A percentile compares a stretch with the other conserved stretches of the same genome.
Conservation (phyloP, 2,113 vertebrate species). For the Chaetura pelagica region DNA sequence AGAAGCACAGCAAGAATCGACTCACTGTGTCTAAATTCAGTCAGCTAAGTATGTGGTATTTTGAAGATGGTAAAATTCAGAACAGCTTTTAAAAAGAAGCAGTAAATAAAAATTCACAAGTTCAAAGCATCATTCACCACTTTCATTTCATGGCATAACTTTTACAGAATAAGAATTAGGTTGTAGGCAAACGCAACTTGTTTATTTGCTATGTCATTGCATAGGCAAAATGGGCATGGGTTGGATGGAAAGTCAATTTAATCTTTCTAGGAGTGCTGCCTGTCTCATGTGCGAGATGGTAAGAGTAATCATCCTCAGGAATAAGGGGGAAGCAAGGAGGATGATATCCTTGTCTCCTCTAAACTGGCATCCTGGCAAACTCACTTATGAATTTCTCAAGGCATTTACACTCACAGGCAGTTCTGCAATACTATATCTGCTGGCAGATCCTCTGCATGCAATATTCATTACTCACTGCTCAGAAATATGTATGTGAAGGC, state of each 20-base stretch:
- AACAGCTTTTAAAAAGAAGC: background rate
- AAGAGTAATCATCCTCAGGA: background rate
- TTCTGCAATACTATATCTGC: background rate
- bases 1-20: conserved; percentile 73
- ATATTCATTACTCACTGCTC: conserved; percentile 10
- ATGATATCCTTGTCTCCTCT: background rate
- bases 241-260: background rate
- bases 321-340: background rate
- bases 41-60: conserved; percentile 85
- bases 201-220: background rate
- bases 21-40: conserved; percentile 85
- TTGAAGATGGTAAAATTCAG: background rate
- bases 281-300: background rate
- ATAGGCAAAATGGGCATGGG: background rate
- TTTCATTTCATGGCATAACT: background rate
- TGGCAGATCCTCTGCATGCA: background rate
- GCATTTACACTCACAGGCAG: background rate
- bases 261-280: background rate
- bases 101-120: background rate
- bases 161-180: background rate
- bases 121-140: background rate
- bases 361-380: background rate
- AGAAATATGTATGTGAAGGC: background rate
- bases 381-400: background rate
- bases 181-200: background rate